Evolutionary conservation across 2,888 invertebrate species (phyloP).

Genomic region (Trichacis sp.): DNA sequence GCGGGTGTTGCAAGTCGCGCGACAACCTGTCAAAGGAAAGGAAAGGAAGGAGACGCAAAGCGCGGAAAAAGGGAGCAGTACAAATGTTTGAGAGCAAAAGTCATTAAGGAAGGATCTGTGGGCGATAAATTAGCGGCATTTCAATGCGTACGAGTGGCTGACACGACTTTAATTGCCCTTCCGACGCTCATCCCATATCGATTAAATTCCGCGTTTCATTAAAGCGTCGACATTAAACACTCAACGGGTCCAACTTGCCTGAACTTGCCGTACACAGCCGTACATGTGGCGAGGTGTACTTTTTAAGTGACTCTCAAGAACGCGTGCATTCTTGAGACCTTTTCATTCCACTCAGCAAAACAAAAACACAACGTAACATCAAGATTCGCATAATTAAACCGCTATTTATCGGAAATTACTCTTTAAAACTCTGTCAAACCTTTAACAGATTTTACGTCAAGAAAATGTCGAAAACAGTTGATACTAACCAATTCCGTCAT

Average conservation of each 20-base stretch:
- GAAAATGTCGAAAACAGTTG: too few relatives aligned
- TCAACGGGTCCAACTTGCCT: constrained; percentile 8
- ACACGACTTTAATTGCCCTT: constrained; percentile 10
- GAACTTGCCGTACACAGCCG: too few relatives aligned
- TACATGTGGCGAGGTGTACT: too few relatives aligned
- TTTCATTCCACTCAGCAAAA: not conserved
- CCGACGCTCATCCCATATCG: constrained; percentile 11
- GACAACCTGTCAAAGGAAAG: too few relatives aligned
- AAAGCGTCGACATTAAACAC: constrained; percentile 18
- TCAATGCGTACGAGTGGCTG: constrained; percentile 4
- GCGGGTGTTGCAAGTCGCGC: too few relatives aligned
- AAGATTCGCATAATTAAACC: too few relatives aligned
- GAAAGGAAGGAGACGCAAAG: not conserved
- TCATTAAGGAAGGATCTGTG: not conserved
- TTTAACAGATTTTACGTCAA: too few relatives aligned
- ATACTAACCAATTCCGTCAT: too few relatives aligned
- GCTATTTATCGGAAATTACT: too few relatives aligned
- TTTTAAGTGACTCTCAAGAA: constrained; percentile 14
- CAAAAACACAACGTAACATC: not conserved
- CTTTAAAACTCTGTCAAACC: too few relatives aligned
- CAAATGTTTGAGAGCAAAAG: constrained; percentile 1
- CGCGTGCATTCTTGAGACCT: too few relatives aligned
- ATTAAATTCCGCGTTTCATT: constrained; percentile 16
- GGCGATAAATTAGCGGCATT: not conserved
- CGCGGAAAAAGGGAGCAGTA: not conserved